Percentiles rank a stretch among this genome's conserved stretches.
phyloP scores from a whole-genome alignment of 2,113 vertebrate genomes.

The Callopanchax toddi region DNA sequence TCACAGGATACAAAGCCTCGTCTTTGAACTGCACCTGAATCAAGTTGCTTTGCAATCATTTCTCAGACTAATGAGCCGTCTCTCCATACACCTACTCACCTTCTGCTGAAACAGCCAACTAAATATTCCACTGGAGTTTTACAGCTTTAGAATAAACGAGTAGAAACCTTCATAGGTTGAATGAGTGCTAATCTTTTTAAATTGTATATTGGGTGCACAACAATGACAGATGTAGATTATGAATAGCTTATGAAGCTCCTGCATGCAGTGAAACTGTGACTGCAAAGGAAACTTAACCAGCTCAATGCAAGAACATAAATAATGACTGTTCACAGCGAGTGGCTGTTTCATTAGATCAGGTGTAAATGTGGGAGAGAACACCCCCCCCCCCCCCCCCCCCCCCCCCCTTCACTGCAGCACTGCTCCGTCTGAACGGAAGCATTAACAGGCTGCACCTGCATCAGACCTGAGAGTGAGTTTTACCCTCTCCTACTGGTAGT shows the following conservation, averaged over 20 bases:
- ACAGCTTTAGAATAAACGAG: background rate
- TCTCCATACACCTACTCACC: too few species aligned
- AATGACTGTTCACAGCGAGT: background rate
- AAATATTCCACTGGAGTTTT: too few species aligned
- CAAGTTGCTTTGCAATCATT: too few species aligned
- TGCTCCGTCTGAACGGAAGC: slow-evolving; percentile 22
- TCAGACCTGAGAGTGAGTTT: background rate
- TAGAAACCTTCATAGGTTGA: background rate
- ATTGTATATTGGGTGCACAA: background rate
- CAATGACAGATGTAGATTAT: background rate
- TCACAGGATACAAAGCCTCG: too few species aligned
- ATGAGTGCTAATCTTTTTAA: background rate
- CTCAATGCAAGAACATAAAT: background rate
- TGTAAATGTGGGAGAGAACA: slow-evolving; percentile 11
- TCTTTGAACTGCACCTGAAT: too few species aligned
- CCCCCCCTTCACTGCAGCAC: slow-evolving; percentile 6
- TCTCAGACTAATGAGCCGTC: too few species aligned
- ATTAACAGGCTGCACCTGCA: slow-evolving; percentile 10
- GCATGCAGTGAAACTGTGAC: background rate
- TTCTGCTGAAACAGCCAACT: too few species aligned
- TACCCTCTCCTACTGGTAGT: slow-evolving; percentile 13
- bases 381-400: background rate
- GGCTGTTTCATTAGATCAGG: background rate
- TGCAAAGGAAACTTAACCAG: background rate
- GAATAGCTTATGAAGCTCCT: background rate